A percentile compares a stretch with the other conserved stretches of the same genome.
Evolutionary conservation across 2,888 invertebrate genomes (phyloP).

Genomic region (Stenodera caucasica): DNA sequence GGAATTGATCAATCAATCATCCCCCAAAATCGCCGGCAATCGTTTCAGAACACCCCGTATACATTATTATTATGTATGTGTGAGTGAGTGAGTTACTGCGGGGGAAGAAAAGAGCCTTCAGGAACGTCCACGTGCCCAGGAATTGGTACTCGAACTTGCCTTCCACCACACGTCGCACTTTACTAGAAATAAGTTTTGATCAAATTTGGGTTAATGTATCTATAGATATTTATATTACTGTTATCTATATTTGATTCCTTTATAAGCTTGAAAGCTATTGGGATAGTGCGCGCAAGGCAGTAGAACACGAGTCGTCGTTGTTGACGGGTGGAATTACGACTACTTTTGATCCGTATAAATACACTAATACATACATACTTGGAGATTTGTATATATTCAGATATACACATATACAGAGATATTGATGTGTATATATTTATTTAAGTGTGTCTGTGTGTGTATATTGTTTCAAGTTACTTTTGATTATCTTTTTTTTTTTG

Average conservation of each 20-base stretch:
- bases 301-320: conserved; percentile 42
- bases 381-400: not conserved
- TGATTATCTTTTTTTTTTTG: not conserved
- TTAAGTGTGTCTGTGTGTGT: not conserved
- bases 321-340: conserved; percentile 24
- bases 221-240: conserved; percentile 33
- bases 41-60: too few species aligned
- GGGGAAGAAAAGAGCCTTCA: conserved; percentile 31
- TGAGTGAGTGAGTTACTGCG: not conserved
- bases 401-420: not conserved
- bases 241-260: conserved; percentile 41
- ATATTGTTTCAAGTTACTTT: not conserved
- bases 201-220: conserved; percentile 14
- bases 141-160: conserved; percentile 44
- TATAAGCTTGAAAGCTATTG: conserved; percentile 47
- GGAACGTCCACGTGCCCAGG: conserved; percentile 43
- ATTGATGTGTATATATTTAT: too few species aligned
- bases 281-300: conserved; percentile 37
- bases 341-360: not conserved
- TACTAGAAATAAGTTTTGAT: conserved; percentile 43
- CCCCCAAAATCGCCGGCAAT: too few species aligned
- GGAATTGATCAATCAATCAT: too few species aligned
- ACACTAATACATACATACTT: conserved; percentile 3
- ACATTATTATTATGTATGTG: not conserved
- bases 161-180: conserved; percentile 45